These are phyloP conservation scores for Mantis religiosa DNA, from an alignment of 2,888 invertebrate species.

Conservation along the genomic window DNA sequence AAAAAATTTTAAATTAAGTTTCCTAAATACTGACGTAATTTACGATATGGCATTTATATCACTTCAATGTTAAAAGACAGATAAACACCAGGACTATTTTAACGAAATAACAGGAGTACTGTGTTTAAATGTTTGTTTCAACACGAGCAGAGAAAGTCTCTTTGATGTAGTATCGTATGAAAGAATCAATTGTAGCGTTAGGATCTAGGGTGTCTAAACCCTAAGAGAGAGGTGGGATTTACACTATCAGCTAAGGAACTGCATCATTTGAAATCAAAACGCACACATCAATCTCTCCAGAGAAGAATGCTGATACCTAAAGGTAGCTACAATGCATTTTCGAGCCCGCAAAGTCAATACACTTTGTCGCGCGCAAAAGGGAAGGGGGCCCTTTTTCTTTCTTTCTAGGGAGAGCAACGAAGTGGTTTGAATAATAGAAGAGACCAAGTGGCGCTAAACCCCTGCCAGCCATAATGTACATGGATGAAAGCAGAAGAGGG, in stretches of 20 bases:
- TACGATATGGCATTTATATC: no score
- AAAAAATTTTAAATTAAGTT: no score
- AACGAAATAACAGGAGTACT: no score
- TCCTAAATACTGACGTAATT: no score
- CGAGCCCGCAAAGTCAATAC: slow-evolving; percentile 1
- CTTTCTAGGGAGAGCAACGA: not conserved
- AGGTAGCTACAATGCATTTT: not conserved
- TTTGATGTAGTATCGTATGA: no score
- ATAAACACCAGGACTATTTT: no score
- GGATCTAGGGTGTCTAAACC: no score
- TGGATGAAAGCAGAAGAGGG: not conserved
- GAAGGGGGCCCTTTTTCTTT: not conserved
- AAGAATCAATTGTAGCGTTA: no score
- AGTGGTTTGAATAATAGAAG: slow-evolving; percentile 10
- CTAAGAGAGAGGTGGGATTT: not conserved
- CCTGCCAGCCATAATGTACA: slow-evolving; percentile 6
- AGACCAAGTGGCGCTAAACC: not conserved
- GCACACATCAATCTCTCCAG: not conserved
- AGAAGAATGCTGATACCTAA: not conserved
- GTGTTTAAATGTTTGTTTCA: no score
- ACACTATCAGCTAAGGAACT: not conserved
- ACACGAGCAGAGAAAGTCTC: no score
- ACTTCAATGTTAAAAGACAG: no score
- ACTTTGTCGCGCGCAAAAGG: slow-evolving; percentile 1
- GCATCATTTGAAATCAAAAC: not conserved